Percentiles rank a stretch among this genome's conserved stretches.
phyloP scores from a whole-genome alignment of 2,797 vertebrate genomes.

The Petrocephalus sullivani region DNA sequence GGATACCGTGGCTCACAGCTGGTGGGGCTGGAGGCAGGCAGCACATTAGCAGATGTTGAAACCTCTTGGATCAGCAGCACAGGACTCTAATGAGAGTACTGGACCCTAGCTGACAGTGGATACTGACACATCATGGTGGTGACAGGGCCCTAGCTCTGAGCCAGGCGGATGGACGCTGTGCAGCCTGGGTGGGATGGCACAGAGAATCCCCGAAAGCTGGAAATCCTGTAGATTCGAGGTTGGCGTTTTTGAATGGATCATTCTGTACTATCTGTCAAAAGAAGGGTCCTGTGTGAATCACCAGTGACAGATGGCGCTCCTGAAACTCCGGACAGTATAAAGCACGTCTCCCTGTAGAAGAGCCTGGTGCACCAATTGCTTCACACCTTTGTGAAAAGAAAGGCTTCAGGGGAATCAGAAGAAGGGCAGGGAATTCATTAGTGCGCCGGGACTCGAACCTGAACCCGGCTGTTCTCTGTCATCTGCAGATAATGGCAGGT shows the following conservation, averaged over 20 bases:
- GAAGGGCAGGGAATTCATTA: background rate
- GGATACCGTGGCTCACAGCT: slow-evolving; percentile 40
- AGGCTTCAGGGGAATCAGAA: background rate
- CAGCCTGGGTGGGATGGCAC: background rate
- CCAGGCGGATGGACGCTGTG: background rate
- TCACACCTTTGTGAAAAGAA: background rate
- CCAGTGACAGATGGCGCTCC: background rate
- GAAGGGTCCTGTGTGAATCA: background rate
- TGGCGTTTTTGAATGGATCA: background rate
- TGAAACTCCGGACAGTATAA: background rate
- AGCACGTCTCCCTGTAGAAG: background rate
- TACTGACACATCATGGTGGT: background rate
- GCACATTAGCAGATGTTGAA: background rate
- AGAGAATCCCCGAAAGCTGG: background rate
- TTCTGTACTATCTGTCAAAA: background rate
- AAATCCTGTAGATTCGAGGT: background rate
- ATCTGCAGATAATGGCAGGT: background rate
- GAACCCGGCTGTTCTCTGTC: background rate
- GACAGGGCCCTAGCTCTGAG: background rate
- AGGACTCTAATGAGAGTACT: background rate
- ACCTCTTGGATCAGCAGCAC: background rate
- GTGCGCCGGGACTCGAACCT: background rate
- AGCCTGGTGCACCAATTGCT: background rate
- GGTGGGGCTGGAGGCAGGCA: slow-evolving; percentile 13
- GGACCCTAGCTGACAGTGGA: background rate